phyloP scores from a whole-genome alignment of 92 coral and sea anemone species.

The Pocillopora grandis region DNA sequence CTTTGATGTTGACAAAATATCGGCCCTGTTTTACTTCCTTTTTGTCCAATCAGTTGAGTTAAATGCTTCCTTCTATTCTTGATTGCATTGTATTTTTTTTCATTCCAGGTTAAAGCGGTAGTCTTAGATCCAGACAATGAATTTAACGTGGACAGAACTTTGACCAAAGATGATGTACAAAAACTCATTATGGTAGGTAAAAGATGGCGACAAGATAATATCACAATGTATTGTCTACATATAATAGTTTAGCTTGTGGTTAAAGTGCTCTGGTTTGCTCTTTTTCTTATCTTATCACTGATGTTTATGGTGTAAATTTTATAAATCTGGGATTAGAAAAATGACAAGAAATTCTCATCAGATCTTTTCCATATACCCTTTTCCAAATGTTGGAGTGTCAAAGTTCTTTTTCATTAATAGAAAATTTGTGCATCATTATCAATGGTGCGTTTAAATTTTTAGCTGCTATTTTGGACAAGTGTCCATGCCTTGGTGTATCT shows the following conservation, averaged over 20 bases:
- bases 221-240: neutral
- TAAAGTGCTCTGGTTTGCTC: neutral
- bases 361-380: too few relatives aligned
- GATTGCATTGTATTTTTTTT: neutral
- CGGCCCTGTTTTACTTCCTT: neutral
- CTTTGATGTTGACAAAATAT: neutral
- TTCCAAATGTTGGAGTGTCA: too few relatives aligned
- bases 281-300: neutral
- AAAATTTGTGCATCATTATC: too few relatives aligned
- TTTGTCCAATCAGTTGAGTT: neutral
- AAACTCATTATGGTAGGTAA: slow-evolving; percentile 86
- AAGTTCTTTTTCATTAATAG: too few relatives aligned
- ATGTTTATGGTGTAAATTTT: neutral
- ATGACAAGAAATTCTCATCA: too few relatives aligned
- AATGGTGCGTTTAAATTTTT: too few relatives aligned
- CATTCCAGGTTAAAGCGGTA: slow-evolving; percentile 89
- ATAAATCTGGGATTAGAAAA: too few relatives aligned
- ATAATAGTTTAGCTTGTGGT: neutral
- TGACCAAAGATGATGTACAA: slow-evolving; percentile 98
- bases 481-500: neutral
- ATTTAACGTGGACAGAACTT: slow-evolving; percentile 96
- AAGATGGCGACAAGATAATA: too few relatives aligned
- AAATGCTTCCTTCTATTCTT: neutral
- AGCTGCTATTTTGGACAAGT: neutral
- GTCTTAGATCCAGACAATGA: slow-evolving; percentile 98